These are phyloP conservation scores for Coptodon bakossiorum DNA, from an alignment of 2,113 vertebrate genomes.

Conservation along the genomic window DNA sequence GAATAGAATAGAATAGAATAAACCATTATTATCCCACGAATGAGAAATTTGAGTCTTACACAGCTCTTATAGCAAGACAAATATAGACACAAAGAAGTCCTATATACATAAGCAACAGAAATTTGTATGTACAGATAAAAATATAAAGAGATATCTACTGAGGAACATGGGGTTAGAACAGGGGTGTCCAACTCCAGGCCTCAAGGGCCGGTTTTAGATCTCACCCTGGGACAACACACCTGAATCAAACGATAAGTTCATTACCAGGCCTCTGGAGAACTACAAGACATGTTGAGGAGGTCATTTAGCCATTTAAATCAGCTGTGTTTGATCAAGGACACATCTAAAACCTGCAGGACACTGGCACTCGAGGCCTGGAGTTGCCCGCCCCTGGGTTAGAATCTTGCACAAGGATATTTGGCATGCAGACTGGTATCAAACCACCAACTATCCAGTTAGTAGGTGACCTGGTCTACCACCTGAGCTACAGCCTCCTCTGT, in stretches of 20 bases:
- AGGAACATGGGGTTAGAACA: neutral
- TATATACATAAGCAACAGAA: neutral
- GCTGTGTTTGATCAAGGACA: neutral
- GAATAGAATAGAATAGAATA: neutral
- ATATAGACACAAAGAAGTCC: neutral
- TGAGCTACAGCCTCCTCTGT: neutral
- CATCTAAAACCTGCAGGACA: neutral
- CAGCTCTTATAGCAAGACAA: neutral
- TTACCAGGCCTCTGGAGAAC: neutral
- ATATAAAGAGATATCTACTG: neutral
- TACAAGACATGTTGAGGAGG: neutral
- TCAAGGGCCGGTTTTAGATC: neutral
- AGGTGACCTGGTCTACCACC: neutral
- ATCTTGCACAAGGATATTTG: neutral
- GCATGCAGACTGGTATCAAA: neutral
- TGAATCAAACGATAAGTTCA: neutral
- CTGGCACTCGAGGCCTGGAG: neutral
- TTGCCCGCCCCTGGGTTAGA: neutral
- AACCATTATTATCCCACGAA: neutral
- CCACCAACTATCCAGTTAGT: neutral
- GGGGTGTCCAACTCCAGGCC: neutral
- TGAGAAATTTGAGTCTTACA: neutral
- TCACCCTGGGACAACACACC: neutral
- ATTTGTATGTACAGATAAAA: neutral
- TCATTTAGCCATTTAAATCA: neutral